Percentiles rank a stretch among this genome's conserved stretches.
phyloP scores from a whole-genome alignment of 2,113 vertebrate species.

The Monopterus albus region DNA sequence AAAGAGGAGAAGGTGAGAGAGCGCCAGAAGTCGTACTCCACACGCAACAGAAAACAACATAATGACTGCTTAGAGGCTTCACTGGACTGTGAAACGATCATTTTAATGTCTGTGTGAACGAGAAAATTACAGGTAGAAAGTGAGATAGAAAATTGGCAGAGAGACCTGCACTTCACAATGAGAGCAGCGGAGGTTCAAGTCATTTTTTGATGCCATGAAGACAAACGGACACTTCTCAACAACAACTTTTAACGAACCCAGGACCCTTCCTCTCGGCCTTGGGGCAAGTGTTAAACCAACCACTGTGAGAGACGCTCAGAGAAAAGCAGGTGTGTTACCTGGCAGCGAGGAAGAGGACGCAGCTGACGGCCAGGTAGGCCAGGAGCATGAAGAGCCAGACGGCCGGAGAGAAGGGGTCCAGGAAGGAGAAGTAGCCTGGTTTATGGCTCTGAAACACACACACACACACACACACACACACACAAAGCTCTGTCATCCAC shows the following conservation, averaged over 20 bases:
- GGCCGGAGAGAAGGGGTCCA: constrained; percentile 94
- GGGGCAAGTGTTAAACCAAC: no score
- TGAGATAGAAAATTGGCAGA: not conserved
- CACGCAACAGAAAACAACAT: not conserved
- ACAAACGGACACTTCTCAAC: no score
- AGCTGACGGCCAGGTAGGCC: constrained; percentile 94
- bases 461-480: constrained; percentile 17
- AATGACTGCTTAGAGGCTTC: not conserved
- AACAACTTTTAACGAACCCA: no score
- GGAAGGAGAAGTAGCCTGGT: constrained; percentile 94
- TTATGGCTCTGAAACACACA: constrained; percentile 86
- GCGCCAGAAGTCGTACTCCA: not conserved
- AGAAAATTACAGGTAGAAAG: not conserved
- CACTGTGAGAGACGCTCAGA: no score
- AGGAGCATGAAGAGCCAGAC: constrained; percentile 97
- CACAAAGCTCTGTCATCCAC: no score
- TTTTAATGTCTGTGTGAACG: fast-evolving
- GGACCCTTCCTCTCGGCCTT: no score
- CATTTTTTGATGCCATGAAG: no score
- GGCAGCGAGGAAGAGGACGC: constrained; percentile 92
- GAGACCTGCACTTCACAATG: not conserved
- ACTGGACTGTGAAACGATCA: not conserved
- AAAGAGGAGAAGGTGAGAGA: not conserved
- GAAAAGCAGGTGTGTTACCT: constrained; percentile 78
- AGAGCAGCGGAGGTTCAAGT: no score